Conservation (phyloP, 2,113 vertebrate genomes). For the Pelusios castaneus region DNA sequence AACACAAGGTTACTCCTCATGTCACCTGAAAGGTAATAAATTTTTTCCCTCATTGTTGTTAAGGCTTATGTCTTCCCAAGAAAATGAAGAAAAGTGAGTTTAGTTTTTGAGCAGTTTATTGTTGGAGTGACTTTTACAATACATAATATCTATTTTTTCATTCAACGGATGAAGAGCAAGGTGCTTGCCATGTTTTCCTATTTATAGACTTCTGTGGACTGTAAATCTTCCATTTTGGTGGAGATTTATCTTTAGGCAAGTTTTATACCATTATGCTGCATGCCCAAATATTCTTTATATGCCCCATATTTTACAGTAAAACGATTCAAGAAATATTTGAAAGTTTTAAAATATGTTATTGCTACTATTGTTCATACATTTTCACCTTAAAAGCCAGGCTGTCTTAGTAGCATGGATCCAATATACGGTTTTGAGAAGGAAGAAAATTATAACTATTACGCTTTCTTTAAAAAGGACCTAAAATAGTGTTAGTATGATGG, state of each 20-base stretch:
- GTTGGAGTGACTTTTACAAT: slow-evolving; percentile 32
- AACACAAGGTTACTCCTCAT: slow-evolving; percentile 22
- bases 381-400: not conserved
- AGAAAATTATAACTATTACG: not conserved
- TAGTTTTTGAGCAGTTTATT: slow-evolving; percentile 56
- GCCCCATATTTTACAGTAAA: not conserved
- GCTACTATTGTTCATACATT: slow-evolving; percentile 38
- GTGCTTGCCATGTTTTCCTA: slow-evolving; percentile 14
- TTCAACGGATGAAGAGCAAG: not conserved
- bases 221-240: slow-evolving; percentile 44
- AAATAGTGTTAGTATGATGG: not conserved
- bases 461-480: not conserved
- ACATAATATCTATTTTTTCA: slow-evolving; percentile 7
- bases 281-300: not conserved
- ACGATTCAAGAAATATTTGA: not conserved
- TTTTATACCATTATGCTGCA: not conserved
- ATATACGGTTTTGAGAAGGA: not conserved
- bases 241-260: slow-evolving; percentile 16
- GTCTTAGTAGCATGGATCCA: not conserved
- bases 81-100: slow-evolving; percentile 71
- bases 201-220: slow-evolving; percentile 29
- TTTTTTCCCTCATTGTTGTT: slow-evolving; percentile 26
- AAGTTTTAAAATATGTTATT: slow-evolving; percentile 30
- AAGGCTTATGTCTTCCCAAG: slow-evolving; percentile 43
- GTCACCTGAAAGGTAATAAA: slow-evolving; percentile 61